Base-by-base conservation (phyloP, 2,888 invertebrate genomes). In the Anagyrus pseudococci region DNA sequence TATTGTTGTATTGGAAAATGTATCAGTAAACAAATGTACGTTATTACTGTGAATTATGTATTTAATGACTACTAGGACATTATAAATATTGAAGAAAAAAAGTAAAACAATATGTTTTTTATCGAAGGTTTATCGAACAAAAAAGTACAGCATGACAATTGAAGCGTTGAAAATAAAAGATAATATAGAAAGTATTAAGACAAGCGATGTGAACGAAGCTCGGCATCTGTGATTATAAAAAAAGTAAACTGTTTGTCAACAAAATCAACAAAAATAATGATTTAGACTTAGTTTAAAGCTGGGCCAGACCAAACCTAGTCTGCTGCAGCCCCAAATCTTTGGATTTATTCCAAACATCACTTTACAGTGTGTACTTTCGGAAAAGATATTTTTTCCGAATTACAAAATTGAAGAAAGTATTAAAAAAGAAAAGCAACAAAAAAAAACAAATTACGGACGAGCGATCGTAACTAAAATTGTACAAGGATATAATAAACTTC, bases 171-270 rank as follows among this genome's bases (percentile, higher is more conserved):
- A 37, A 37, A 37, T 13, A 25, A 47, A 37, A 37, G 15, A 37
- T 13, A 25, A 47, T 4, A 26, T 48, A n/a, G 8, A 40, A 19
- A 25, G 40, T 6, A 59, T 33, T 23, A n/a, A 37, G 25, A 47
- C 25, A n/a, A 58, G 26, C 13, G 10, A 40, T 54, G n/a, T 48
- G 48, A 58, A 48, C 57, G 59, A 59, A 56, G 47, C 64, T 64
- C 59, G 59, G 56, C 54, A 64, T 56, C 64, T 64, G 64, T 64
- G 64, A 64, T 64, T 59, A 48, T 40, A 56, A 50, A 50, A 41
- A 23, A 26, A 47, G 41, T 17, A 17, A 22, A 25, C 20, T 58
- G 43, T 20, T 33, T 58, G 58, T 58, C 49, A 43, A 50, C 46
- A 48, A 19, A 44, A 62, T 29, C 23, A 46, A 40, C 17, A 20